Evolutionary conservation across 2,888 invertebrate species (phyloP), one percentile per base, ranked within the genome.

Genomic region (Sphaerophoria rueppellii): DNA sequence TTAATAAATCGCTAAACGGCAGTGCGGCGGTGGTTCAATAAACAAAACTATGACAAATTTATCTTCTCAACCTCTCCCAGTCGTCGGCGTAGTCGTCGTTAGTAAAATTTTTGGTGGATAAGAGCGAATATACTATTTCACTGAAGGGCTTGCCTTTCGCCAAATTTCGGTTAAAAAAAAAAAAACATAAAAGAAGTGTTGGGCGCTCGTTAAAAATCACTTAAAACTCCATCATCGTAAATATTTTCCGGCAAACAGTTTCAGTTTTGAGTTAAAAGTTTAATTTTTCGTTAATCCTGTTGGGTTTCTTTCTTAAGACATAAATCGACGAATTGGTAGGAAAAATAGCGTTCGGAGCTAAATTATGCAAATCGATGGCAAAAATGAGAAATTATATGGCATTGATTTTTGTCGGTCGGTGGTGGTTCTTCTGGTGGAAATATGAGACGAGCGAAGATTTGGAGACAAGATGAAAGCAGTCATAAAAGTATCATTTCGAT

Each of bases 201-300:
- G 61, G 67, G 50, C 57, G 67, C 74, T 80, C 83, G 80, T 83
- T 83, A 83, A 83, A 83, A 83, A 83, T 76, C 83, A 80, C 79
- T 83, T 80, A 83, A 83, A 83, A 83, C 75, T 80, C 75, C 83
- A 83, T 83, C 80, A 83, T 72, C 83, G 72, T 77, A 77, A 82
- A 76, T 69, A 74, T 57, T 80, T 74, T 69, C 55, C 34, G 54
- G 35, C 37, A 61, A 50, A 14, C 16, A n/a, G 48, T 35, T 72
- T 60, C 37, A 43, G 11, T 12, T 57, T 40, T 69, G 40, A 60
- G 16, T 57, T 67, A 43, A 55, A 69, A 70, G 58, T 40, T 70
- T 58, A 70, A 46, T 70, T 70, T 34, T 74, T 50, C 12, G 50
- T 80, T 65, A 50, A 48, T 63, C 40, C 54, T 50, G 34, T 54